Percentiles rank a stretch among this genome's conserved stretches.
phyloP scores from a whole-genome alignment of 2,888 invertebrate genomes.

The Epinotia nisella region DNA sequence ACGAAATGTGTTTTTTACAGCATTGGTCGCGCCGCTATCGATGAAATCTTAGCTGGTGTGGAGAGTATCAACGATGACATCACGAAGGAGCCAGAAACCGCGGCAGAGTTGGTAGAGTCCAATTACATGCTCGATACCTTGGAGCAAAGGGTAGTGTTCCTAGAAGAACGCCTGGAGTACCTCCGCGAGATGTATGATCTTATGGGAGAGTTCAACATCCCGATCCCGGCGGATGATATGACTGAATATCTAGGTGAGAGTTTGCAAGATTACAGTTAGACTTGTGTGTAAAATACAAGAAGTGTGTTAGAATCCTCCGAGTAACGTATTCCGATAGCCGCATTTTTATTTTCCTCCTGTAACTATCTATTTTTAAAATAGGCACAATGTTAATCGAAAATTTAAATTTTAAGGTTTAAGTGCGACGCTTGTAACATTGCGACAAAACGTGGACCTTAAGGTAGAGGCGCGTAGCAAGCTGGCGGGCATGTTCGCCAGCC shows the following conservation, averaged over 20 bases:
- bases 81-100: constrained; percentile 87
- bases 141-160: constrained; percentile 86
- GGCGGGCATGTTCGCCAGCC: constrained; percentile 88
- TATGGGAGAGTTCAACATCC: constrained; percentile 91
- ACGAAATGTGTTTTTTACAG: constrained; percentile 63
- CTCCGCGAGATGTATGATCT: constrained; percentile 93
- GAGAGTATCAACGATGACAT: constrained; percentile 87
- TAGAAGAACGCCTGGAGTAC: constrained; percentile 91
- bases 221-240: constrained; percentile 89
- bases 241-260: constrained; percentile 83
- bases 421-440: constrained; percentile 85
- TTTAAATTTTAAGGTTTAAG: constrained; percentile 79
- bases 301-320: too few species aligned
- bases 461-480: constrained; percentile 88
- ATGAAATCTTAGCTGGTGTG: constrained; percentile 85
- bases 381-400: not conserved
- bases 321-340: too few species aligned
- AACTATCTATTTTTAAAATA: not conserved
- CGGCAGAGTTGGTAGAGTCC: constrained; percentile 89
- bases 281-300: not conserved
- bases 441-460: constrained; percentile 88
- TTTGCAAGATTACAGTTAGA: not conserved
- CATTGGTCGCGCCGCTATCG: constrained; percentile 86
- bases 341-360: too few species aligned
- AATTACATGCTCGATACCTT: constrained; percentile 89